Percentiles rank a stretch among this genome's conserved stretches.
Evolutionary conservation across 1,140 invertebrate species (phyloP).

Genomic region (Ceratosolen solmsi): DNA sequence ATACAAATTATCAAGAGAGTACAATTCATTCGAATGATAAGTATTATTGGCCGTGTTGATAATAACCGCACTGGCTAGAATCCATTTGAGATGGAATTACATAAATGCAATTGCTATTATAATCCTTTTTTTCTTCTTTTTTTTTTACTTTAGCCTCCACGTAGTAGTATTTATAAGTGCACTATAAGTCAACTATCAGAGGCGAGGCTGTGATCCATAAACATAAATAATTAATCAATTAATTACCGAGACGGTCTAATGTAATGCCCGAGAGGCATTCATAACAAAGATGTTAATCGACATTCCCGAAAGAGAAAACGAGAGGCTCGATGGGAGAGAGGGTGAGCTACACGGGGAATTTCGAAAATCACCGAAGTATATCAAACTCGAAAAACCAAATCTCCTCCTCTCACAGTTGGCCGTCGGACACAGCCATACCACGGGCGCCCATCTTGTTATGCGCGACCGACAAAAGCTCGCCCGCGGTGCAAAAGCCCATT

Average conservation of each 20-base stretch:
- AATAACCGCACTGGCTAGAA: not conserved
- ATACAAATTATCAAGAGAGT: not conserved
- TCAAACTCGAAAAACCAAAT: constrained; percentile 26
- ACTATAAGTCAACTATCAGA: not conserved
- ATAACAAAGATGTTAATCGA: constrained; percentile 27
- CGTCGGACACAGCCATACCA: not conserved
- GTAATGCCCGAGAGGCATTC: not conserved
- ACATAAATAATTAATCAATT: constrained; percentile 16
- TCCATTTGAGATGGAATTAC: not conserved
- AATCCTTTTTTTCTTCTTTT: not conserved
- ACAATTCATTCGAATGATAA: not conserved
- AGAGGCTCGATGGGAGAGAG: not conserved
- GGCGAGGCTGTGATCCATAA: not conserved
- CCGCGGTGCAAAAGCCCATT: constrained; percentile 40
- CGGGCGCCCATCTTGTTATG: constrained; percentile 18
- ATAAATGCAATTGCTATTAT: no score
- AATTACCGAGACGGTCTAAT: not conserved
- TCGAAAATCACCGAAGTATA: constrained; percentile 16
- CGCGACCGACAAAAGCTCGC: constrained; percentile 41
- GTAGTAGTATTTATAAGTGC: not conserved
- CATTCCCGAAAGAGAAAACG: not conserved
- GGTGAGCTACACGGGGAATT: constrained; percentile 7
- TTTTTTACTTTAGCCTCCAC: not conserved
- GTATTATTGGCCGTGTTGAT: not conserved
- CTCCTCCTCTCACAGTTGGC: constrained; percentile 6